phyloP scores from a whole-genome alignment of 2,888 invertebrate genomes.

The Pollenia amentaria region DNA sequence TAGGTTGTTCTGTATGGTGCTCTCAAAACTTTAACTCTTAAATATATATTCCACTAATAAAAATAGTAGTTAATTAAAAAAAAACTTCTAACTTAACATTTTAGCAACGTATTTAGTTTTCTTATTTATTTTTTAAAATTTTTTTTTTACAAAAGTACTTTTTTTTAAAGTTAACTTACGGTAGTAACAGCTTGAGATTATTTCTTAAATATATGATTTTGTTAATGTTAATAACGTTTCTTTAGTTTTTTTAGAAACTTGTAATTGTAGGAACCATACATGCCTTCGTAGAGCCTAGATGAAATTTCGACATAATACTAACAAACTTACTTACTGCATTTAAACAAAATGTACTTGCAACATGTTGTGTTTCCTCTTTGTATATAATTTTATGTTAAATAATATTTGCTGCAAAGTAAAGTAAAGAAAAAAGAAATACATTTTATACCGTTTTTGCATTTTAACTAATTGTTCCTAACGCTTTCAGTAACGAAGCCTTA shows the following conservation, averaged over 20 bases:
- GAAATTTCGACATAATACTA: slow-evolving; percentile 38
- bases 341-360: slow-evolving; percentile 55
- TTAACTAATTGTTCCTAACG: slow-evolving; percentile 57
- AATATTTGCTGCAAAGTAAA: slow-evolving; percentile 9
- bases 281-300: slow-evolving; percentile 63
- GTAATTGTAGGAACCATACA: slow-evolving; percentile 53
- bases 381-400: slow-evolving; percentile 67
- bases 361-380: slow-evolving; percentile 74
- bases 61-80: neutral
- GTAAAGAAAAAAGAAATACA: slow-evolving; percentile 9
- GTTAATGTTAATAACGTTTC: slow-evolving; percentile 17
- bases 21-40: neutral
- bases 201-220: slow-evolving; percentile 10
- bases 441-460: slow-evolving; percentile 29
- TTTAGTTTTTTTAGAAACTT: slow-evolving; percentile 31
- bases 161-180: neutral
- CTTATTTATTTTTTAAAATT: slow-evolving; percentile 8
- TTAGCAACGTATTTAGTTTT: neutral
- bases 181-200: slow-evolving; percentile 29
- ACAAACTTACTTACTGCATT: slow-evolving; percentile 25
- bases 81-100: neutral
- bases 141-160: neutral
- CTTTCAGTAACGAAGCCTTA: neutral
- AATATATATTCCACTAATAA: neutral
- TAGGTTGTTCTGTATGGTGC: slow-evolving; percentile 70